These are phyloP conservation scores for Brachyptera risi DNA, from an alignment of 2,888 invertebrate genomes.

Conservation along the genomic window DNA sequence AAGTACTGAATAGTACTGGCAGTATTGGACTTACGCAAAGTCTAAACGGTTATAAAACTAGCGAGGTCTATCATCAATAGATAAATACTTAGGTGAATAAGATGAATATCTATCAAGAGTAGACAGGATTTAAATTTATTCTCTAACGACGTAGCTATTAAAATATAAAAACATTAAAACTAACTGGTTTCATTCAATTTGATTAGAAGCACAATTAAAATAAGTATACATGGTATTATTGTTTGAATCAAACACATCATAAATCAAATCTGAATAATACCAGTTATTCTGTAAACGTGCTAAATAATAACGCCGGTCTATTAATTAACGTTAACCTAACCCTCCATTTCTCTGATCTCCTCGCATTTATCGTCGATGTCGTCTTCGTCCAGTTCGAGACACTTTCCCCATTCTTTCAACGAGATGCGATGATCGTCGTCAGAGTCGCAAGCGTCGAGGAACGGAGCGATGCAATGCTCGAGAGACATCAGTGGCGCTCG, in stretches of 20 bases:
- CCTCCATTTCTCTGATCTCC: constrained; percentile 54
- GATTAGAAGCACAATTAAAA: too few species aligned
- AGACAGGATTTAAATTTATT: not conserved
- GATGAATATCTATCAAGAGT: not conserved
- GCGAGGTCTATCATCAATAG: not conserved
- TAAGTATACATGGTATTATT: not conserved
- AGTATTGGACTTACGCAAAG: not conserved
- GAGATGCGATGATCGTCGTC: constrained; percentile 89
- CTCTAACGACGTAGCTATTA: too few species aligned
- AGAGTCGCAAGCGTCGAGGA: constrained; percentile 85
- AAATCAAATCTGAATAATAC: not conserved
- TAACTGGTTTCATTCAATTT: too few species aligned
- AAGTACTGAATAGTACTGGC: constrained; percentile 28
- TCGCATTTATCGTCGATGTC: constrained; percentile 79
- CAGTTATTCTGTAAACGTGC: not conserved
- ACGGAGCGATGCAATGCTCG: constrained; percentile 97
- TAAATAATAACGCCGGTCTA: not conserved
- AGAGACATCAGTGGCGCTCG: constrained; percentile 90
- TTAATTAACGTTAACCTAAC: too few species aligned
- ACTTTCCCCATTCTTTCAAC: constrained; percentile 88
- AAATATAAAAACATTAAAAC: too few species aligned
- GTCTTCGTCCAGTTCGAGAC: constrained; percentile 78
- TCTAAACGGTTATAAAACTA: not conserved
- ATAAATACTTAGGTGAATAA: not conserved
- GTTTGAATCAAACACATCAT: not conserved